Evolutionary conservation across 2,113 vertebrate species (phyloP), one percentile per base, ranked within the genome.

Genomic region (Ochotona curzoniae): DNA sequence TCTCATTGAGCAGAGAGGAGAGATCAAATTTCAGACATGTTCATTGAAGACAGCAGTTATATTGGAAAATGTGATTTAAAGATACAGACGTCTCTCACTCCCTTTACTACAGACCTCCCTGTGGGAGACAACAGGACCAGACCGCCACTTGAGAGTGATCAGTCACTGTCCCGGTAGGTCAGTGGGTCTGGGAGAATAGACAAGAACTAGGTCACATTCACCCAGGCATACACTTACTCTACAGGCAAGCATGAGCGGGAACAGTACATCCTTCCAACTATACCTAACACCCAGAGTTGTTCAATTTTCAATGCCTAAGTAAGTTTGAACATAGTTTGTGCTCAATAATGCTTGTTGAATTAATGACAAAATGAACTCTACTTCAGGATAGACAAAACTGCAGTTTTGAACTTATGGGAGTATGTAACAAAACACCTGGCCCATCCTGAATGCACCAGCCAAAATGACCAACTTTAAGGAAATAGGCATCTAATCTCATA

Each of bases 401-500:
- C 15, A 78, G 13, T 84, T 93, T 15, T 67, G 82, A 89, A 89
- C 63, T 28, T 70, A 47, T 8, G 11, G 17, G 76, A 66, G 47
- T 89, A n/a, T 15, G 8, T 30, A 20, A 83, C 13, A 66, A 83
- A 87, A 85, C 2, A 83, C 30, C 14, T 61, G 67, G 30, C 32
- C 26, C 26, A 64, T 88, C 67, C 35, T 75, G 63, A 57, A 83
- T 44, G 21, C 2, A 35, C 79, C 80, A 79, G 75, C 60, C 90
- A 35, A 17, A 81, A 11, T 15, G 30, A 61, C 38, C 6, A 44
- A 4, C 38, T 44, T 44, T 44, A 67, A 93, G 87, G 81, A 95
- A 94, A 89, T 74, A 21, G 81, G 83, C 25, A 61, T 81, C 64
- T 91, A 94, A 90, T 79, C 90, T 93, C 70, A 84, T 70, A 71